A percentile compares a stretch with the other conserved stretches of the same genome.
Evolutionary conservation across 2,888 invertebrate genomes (phyloP).

Genomic region (Gortyna flavago): DNA sequence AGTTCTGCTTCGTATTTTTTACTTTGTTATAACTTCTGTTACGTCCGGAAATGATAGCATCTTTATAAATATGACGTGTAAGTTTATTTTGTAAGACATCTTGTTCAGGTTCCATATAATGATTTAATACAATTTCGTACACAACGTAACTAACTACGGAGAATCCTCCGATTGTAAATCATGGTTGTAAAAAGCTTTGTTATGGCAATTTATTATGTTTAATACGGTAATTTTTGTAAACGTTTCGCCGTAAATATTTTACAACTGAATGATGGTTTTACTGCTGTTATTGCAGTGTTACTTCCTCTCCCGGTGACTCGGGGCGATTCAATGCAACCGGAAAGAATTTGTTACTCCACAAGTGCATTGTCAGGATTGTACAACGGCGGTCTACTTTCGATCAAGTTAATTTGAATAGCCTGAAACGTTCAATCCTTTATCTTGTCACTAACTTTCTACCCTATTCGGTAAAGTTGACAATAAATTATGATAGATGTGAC

Average conservation of each 20-base stretch:
- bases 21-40: conserved; percentile 74
- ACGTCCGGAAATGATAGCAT: conserved; percentile 68
- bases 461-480: conserved; percentile 8
- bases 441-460: conserved; percentile 52
- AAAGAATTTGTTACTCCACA: conserved; percentile 79
- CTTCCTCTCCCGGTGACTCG: conserved; percentile 75
- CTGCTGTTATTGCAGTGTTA: conserved; percentile 74
- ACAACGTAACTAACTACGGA: conserved; percentile 47
- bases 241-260: conserved; percentile 79
- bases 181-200: conserved; percentile 74
- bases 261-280: conserved; percentile 78
- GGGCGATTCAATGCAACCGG: conserved; percentile 74
- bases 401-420: conserved; percentile 58
- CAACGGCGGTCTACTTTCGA: conserved; percentile 57
- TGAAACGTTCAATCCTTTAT: conserved; percentile 49
- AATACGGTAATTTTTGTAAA: conserved; percentile 74
- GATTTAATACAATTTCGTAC: conserved; percentile 42
- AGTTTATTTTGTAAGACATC: conserved; percentile 45
- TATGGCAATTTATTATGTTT: conserved; percentile 77
- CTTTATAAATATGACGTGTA: conserved; percentile 56
- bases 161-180: conserved; percentile 69
- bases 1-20: conserved; percentile 70
- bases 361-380: conserved; percentile 65
- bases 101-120: conserved; percentile 42
- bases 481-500: conserved; percentile 12